These are phyloP conservation scores for Chrysolina americana DNA, from an alignment of 2,888 invertebrate genomes.

Conservation along the genomic window DNA sequence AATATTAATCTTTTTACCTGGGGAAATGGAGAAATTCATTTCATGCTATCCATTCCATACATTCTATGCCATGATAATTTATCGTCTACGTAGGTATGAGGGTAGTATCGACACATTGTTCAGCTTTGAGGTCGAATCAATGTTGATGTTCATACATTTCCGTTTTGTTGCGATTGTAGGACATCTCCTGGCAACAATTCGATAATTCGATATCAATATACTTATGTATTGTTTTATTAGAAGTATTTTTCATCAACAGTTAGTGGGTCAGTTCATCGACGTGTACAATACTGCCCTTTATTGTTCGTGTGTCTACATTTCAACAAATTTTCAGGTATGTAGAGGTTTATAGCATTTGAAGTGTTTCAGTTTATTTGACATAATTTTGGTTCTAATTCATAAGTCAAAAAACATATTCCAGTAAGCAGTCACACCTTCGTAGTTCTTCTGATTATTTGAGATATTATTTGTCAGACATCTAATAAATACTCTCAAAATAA, in stretches of 20 bases:
- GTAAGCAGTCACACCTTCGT: too few species aligned
- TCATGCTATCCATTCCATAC: not conserved
- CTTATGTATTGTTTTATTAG: not conserved
- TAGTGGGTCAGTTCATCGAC: not conserved
- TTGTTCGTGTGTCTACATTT: not conserved
- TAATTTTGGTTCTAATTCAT: too few species aligned
- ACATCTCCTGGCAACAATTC: constrained; percentile 20
- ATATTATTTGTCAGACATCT: too few species aligned
- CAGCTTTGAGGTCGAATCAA: not conserved
- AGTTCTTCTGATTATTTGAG: too few species aligned
- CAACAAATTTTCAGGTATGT: not conserved
- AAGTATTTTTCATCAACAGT: not conserved
- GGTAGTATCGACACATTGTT: not conserved
- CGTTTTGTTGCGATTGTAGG: constrained; percentile 15
- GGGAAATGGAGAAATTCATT: not conserved
- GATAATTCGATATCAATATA: constrained; percentile 13
- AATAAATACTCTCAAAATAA: too few species aligned
- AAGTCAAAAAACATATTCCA: too few species aligned
- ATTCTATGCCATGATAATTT: not conserved
- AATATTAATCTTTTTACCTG: not conserved
- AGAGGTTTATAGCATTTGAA: not conserved
- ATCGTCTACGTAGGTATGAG: not conserved
- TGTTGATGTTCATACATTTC: constrained; percentile 12
- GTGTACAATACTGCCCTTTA: not conserved
- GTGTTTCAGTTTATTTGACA: not conserved